A percentile compares a stretch with the other conserved stretches of the same genome.
Evolutionary conservation across 2,888 invertebrate species (phyloP).

Genomic region (Panzeria rudis): DNA sequence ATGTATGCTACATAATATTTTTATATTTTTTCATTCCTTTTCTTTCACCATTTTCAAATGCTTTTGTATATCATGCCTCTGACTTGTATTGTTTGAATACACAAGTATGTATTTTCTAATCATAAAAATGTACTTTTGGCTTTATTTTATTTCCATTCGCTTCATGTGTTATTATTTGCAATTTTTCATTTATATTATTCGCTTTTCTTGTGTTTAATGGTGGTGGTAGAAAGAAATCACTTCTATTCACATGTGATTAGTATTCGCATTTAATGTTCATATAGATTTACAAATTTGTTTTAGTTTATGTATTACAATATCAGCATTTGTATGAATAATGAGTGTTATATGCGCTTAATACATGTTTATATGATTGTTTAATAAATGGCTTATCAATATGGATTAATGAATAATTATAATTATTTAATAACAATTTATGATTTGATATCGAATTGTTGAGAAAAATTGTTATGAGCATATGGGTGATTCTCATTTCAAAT

Average conservation of each 20-base stretch:
- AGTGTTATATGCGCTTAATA: slow-evolving; percentile 12
- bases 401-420: slow-evolving; percentile 26
- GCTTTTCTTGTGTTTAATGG: slow-evolving; percentile 6
- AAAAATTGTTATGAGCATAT: background rate
- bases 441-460: background rate
- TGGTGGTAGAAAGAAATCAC: background rate
- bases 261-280: slow-evolving; percentile 16
- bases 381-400: background rate
- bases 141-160: background rate
- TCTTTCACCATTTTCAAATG: slow-evolving; percentile 16
- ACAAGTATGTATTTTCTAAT: slow-evolving; percentile 27
- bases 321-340: slow-evolving; percentile 19
- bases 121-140: slow-evolving; percentile 35
- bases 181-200: background rate
- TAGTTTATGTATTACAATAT: slow-evolving; percentile 7
- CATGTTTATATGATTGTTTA: background rate
- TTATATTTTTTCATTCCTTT: background rate
- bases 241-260: slow-evolving; percentile 45
- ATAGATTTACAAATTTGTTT: background rate
- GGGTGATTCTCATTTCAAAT: no score
- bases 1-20: slow-evolving; percentile 38
- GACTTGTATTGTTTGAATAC: slow-evolving; percentile 4
- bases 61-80: slow-evolving; percentile 7
- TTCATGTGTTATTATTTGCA: background rate
- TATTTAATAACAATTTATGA: background rate